These are phyloP conservation scores for Ceratitis capitata DNA, from an alignment of 1,140 invertebrate genomes.

Conservation along the genomic window DNA sequence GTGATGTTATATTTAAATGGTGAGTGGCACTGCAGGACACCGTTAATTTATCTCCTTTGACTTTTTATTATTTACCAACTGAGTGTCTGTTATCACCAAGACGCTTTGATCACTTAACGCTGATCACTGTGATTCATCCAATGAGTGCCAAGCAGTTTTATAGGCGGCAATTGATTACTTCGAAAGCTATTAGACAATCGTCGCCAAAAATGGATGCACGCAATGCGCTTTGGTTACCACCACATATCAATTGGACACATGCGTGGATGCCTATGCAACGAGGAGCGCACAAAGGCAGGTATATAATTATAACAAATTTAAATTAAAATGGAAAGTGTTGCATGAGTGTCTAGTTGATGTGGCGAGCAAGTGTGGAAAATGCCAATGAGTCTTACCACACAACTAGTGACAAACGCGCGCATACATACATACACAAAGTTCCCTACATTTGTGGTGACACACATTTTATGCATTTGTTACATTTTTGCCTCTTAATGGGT, in stretches of 20 bases:
- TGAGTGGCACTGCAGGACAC: constrained; percentile 20
- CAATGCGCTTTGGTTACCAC: neutral
- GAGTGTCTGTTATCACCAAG: neutral
- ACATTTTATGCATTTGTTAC: constrained; percentile 5
- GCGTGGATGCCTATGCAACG: neutral
- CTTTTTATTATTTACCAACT: neutral
- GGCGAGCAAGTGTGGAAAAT: neutral
- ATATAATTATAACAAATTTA: neutral
- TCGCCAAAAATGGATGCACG: neutral
- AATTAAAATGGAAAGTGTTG: constrained; percentile 32
- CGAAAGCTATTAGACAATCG: constrained; percentile 16
- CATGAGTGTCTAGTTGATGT: neutral
- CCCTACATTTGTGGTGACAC: neutral
- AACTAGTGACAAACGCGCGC: neutral
- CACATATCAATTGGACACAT: neutral
- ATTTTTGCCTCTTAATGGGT: constrained; percentile 1
- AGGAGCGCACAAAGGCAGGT: neutral
- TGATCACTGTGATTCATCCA: neutral
- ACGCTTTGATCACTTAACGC: neutral
- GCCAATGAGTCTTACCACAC: neutral
- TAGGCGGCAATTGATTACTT: neutral
- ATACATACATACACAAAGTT: neutral
- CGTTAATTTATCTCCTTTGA: neutral
- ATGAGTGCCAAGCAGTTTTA: neutral
- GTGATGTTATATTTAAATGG: neutral